Percentiles rank a stretch among this genome's conserved stretches.
Conservation (phyloP, 2,888 invertebrate genomes). For the Parthenolecanium corni region DNA sequence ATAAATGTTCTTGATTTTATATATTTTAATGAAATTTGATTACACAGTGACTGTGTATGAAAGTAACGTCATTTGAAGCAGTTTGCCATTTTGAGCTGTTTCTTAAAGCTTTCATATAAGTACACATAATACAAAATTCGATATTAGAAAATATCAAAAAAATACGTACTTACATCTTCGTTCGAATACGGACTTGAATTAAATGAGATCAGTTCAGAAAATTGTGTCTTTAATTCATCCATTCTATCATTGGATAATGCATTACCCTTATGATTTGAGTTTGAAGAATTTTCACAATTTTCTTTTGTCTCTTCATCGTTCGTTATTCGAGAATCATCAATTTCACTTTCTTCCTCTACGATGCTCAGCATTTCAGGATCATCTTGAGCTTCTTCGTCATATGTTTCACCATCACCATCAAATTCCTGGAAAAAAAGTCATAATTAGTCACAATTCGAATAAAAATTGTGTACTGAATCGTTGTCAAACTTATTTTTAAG, state of each 20-base stretch:
- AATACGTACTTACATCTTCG: conserved; percentile 24
- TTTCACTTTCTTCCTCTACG: conserved; percentile 34
- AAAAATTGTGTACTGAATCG: too few relatives aligned
- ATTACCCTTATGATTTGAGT: not conserved
- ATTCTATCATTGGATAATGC: not conserved
- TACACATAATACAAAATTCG: too few relatives aligned
- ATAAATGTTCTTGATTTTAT: too few relatives aligned
- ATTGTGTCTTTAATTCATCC: not conserved
- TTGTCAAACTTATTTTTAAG: too few relatives aligned
- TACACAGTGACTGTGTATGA: too few relatives aligned
- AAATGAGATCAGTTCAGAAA: conserved; percentile 1
- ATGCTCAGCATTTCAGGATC: conserved; percentile 35
- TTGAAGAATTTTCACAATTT: not conserved
- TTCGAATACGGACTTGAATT: not conserved
- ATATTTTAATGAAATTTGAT: too few relatives aligned
- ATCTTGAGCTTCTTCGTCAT: conserved; percentile 34
- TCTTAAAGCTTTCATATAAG: too few relatives aligned
- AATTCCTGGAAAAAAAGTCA: conserved; percentile 31
- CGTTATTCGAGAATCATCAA: conserved; percentile 38
- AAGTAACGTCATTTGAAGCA: too few relatives aligned
- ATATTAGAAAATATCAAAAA: too few relatives aligned
- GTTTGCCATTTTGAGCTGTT: too few relatives aligned
- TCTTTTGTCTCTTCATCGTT: not conserved
- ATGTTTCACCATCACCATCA: conserved; percentile 35
- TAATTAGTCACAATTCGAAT: too few relatives aligned